Conservation (phyloP, 2,888 invertebrate genomes). For the Oscheius sp. region DNA sequence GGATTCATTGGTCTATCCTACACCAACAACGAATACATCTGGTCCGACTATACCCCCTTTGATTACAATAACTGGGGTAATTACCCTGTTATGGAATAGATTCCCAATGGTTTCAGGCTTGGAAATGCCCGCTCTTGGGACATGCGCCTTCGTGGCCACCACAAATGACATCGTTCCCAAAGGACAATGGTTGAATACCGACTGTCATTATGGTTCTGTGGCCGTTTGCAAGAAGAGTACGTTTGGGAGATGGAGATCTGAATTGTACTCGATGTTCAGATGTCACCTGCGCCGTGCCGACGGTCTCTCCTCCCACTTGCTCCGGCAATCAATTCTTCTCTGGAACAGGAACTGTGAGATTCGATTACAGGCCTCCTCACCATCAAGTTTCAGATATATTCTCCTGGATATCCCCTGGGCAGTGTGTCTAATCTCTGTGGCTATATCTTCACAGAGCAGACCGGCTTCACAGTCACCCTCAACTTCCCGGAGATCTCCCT, state of each 20-base stretch:
- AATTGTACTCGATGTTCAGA: background rate
- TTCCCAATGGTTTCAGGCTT: no score
- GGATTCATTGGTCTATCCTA: background rate
- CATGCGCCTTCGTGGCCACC: background rate
- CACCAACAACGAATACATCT: background rate
- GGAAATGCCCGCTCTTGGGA: background rate
- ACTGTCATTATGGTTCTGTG: background rate
- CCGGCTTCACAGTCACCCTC: background rate
- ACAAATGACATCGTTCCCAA: background rate
- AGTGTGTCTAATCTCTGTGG: background rate
- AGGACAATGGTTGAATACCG: background rate
- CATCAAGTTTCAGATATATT: background rate
- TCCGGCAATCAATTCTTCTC: background rate
- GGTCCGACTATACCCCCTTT: constrained; percentile 1
- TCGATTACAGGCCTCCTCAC: background rate
- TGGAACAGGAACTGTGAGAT: background rate
- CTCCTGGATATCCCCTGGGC: background rate
- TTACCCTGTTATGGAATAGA: no score
- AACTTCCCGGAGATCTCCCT: background rate
- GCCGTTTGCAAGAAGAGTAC: background rate
- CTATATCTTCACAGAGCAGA: background rate
- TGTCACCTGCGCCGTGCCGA: background rate
- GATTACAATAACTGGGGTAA: constrained; percentile 3
- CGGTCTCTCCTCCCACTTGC: background rate
- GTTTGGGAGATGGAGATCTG: no score